Percentiles rank a stretch among this genome's conserved stretches.
phyloP scores from a whole-genome alignment of 2,888 invertebrate species.

The Spicauda simplicius region DNA sequence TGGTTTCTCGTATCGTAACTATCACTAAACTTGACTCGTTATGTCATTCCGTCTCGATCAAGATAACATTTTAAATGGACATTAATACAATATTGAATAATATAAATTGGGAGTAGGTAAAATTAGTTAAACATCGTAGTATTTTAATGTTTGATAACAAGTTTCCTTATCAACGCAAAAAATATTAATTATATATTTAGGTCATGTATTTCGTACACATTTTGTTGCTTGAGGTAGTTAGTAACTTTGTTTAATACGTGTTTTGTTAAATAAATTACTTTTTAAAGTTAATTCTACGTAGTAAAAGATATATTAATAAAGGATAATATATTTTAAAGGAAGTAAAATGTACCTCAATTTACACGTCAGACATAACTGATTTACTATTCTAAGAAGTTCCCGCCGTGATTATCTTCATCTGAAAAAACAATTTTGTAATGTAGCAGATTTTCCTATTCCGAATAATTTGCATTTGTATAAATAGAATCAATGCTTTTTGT shows the following conservation, averaged over 20 bases:
- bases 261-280: background rate
- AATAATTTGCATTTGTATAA: too few species aligned
- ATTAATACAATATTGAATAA: background rate
- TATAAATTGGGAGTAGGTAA: background rate
- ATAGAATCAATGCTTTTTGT: too few species aligned
- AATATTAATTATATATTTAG: background rate
- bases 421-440: too few species aligned
- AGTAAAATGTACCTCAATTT: too few species aligned
- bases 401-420: too few species aligned
- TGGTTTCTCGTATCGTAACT: background rate
- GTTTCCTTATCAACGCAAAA: slow-evolving; percentile 1
- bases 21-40: background rate
- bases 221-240: background rate
- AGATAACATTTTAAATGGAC: background rate
- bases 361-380: too few species aligned
- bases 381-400: too few species aligned
- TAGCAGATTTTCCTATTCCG: too few species aligned
- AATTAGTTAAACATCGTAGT: background rate
- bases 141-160: background rate
- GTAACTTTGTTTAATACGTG: background rate
- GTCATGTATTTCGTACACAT: background rate
- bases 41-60: background rate
- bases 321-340: too few species aligned
- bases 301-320: too few species aligned
- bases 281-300: too few species aligned